Percentiles rank a stretch among this genome's conserved stretches.
phyloP scores from a whole-genome alignment of 2,797 vertebrate species.

The Pteropus rufus region DNA sequence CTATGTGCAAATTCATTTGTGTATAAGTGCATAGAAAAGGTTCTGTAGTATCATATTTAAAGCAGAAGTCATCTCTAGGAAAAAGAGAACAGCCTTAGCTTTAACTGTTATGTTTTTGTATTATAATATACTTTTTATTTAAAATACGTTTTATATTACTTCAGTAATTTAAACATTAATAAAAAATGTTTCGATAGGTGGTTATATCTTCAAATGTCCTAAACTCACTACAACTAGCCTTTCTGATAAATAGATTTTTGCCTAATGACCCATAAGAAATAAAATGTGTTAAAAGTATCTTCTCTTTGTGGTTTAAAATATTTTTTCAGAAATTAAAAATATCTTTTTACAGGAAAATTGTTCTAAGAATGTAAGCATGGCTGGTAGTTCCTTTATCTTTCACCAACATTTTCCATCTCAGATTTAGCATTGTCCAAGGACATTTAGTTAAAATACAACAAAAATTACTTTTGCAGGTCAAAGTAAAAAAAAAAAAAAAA shows the following conservation, averaged over 20 bases:
- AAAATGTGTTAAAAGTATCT: not conserved
- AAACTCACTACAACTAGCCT: not conserved
- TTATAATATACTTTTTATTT: not conserved
- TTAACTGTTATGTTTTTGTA: not conserved
- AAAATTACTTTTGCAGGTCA: not conserved
- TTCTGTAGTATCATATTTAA: not conserved
- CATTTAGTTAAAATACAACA: not conserved
- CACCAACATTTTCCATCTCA: not conserved
- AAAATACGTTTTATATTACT: not conserved
- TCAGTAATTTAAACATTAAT: not conserved
- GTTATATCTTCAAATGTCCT: not conserved
- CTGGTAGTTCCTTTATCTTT: not conserved
- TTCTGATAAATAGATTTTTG: not conserved
- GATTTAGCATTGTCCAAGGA: not conserved
- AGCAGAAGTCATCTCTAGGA: not conserved
- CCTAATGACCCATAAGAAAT: not conserved
- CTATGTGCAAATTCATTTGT: not conserved
- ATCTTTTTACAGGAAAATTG: not conserved
- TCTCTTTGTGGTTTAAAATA: not conserved
- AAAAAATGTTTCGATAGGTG: not conserved
- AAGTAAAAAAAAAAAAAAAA: not conserved
- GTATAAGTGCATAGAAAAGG: not conserved
- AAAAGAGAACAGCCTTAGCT: not conserved
- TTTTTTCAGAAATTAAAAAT: not conserved
- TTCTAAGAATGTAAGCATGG: not conserved